These are phyloP conservation scores for Rhineura floridana DNA, from an alignment of 2,113 vertebrate species.

Conservation along the genomic window DNA sequence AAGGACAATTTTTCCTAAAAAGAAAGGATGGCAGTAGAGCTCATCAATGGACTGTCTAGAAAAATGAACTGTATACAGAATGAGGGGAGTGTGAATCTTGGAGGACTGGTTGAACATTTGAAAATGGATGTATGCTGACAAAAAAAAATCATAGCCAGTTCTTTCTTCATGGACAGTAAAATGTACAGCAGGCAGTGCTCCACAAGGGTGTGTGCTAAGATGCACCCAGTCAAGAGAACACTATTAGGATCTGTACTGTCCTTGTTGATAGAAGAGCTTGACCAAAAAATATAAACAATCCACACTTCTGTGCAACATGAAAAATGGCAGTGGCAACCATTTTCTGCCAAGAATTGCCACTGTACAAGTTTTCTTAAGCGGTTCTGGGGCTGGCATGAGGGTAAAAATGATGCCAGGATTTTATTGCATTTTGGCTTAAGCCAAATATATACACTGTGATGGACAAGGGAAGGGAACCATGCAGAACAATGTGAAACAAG, in stretches of 20 bases:
- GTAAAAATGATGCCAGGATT: neutral
- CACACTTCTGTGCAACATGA: conserved; percentile 70
- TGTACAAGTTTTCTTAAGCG: conserved; percentile 30
- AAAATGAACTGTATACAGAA: neutral
- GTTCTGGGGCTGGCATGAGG: neutral
- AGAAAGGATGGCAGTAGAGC: neutral
- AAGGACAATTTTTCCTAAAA: conserved; percentile 50
- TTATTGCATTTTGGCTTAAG: neutral
- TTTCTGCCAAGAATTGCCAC: conserved; percentile 40
- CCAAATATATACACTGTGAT: conserved; percentile 6
- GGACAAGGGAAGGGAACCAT: neutral
- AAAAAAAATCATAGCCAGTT: neutral
- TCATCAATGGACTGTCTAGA: conserved; percentile 17
- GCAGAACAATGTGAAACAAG: conserved; percentile 44
- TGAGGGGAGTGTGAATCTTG: neutral
- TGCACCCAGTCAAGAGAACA: conserved; percentile 16
- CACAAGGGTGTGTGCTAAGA: conserved; percentile 31
- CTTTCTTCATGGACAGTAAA: neutral
- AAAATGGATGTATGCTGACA: conserved; percentile 34
- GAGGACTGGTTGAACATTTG: conserved; percentile 35
- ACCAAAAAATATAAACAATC: conserved; percentile 54
- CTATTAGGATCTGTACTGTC: conserved; percentile 38
- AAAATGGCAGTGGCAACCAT: conserved; percentile 17
- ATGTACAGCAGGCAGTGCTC: conserved; percentile 23
- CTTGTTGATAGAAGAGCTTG: conserved; percentile 54